Percentiles rank a stretch among this genome's conserved stretches.
Evolutionary conservation across 2,888 invertebrate species (phyloP).

Genomic region (Sympetrum striolatum): DNA sequence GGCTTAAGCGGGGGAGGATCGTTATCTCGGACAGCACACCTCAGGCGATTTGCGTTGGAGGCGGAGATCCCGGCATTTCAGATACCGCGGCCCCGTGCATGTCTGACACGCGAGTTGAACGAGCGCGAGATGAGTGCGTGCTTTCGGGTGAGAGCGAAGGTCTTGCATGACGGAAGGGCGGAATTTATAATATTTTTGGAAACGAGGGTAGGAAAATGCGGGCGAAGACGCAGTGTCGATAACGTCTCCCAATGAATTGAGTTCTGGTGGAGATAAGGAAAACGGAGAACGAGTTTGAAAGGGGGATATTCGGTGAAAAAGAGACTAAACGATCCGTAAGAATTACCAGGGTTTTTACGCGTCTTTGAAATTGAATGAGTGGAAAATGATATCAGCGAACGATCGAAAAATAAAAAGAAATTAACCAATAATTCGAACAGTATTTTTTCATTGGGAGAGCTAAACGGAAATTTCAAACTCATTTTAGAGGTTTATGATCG

Average conservation of each 20-base stretch:
- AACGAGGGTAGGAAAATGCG: background rate
- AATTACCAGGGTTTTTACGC: background rate
- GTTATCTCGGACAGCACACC: conserved; percentile 33
- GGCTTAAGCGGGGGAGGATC: background rate
- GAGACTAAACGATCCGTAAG: background rate
- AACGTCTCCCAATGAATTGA: conserved; percentile 3
- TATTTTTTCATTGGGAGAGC: too few relatives aligned
- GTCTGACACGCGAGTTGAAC: conserved; percentile 23
- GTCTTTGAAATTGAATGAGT: too few relatives aligned
- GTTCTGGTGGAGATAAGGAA: background rate
- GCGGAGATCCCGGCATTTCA: conserved; percentile 36
- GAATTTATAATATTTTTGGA: background rate
- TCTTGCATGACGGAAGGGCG: conserved; percentile 6
- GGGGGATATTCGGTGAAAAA: background rate
- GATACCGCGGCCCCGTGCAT: conserved; percentile 27
- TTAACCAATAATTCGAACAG: too few relatives aligned
- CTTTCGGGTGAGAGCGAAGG: background rate
- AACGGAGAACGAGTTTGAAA: background rate
- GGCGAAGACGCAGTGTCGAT: conserved; percentile 16
- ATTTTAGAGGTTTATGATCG: too few relatives aligned
- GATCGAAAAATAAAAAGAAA: too few relatives aligned
- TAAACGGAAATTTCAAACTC: too few relatives aligned
- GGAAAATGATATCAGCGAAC: too few relatives aligned
- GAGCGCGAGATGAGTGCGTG: background rate
- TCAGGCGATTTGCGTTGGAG: conserved; percentile 23